A percentile compares a stretch with the other conserved stretches of the same genome.
Evolutionary conservation across 2,888 invertebrate species (phyloP).

Genomic region (Andrena bicolor): DNA sequence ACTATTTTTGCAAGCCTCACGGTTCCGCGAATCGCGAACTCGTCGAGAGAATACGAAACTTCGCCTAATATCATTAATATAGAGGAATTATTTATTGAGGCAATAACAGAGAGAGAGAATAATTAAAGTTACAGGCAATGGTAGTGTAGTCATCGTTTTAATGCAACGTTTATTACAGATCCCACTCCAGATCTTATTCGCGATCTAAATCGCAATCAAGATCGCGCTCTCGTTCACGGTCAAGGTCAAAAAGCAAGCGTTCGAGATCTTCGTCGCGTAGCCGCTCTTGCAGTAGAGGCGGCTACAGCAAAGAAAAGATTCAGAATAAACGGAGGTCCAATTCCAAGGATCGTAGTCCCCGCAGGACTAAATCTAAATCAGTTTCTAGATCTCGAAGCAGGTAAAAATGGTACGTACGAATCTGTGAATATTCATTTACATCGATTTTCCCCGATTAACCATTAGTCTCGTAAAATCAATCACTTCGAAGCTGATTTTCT

Average conservation of each 20-base stretch:
- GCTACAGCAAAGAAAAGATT: slow-evolving; percentile 75
- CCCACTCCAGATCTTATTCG: slow-evolving; percentile 79
- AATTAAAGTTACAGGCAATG: slow-evolving; percentile 40
- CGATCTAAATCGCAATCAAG: slow-evolving; percentile 82
- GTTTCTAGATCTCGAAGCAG: slow-evolving; percentile 81
- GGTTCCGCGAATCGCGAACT: slow-evolving; percentile 3
- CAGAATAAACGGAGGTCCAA: slow-evolving; percentile 80
- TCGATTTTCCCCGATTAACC: not conserved
- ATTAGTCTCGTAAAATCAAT: not conserved
- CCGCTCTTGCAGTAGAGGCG: slow-evolving; percentile 86
- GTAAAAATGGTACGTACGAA: slow-evolving; percentile 70
- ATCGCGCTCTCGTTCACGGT: slow-evolving; percentile 84
- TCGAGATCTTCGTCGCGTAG: slow-evolving; percentile 88
- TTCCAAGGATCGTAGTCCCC: slow-evolving; percentile 81
- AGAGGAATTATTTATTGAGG: not conserved
- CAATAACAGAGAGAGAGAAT: not conserved
- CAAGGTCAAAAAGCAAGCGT: slow-evolving; percentile 85
- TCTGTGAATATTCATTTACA: slow-evolving; percentile 21
- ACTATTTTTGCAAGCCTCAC: slow-evolving; percentile 53
- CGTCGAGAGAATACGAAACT: not conserved
- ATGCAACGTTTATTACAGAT: slow-evolving; percentile 52
- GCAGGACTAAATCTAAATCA: slow-evolving; percentile 81
- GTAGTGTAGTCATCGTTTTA: slow-evolving; percentile 43
- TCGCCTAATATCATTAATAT: not conserved
- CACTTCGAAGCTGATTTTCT: not conserved